Conservation (phyloP, 2,888 invertebrate species). For the Ceriagrion tenellum region DNA sequence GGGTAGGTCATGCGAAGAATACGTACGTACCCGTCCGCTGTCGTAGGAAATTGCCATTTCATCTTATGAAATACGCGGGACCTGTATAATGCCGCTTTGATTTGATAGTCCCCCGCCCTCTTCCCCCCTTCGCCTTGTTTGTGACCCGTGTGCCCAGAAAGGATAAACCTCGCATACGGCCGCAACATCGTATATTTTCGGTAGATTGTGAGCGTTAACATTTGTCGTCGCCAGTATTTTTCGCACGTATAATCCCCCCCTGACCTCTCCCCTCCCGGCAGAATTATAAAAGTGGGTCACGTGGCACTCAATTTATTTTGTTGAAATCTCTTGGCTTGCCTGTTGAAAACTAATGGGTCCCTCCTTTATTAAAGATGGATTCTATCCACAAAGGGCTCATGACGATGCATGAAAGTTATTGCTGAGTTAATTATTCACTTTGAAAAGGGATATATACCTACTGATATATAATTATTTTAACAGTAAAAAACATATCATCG, state of each 20-base stretch:
- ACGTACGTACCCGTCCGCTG: background rate
- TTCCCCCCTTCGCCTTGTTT: background rate
- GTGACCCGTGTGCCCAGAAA: background rate
- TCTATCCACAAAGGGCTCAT: background rate
- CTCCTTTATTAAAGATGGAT: background rate
- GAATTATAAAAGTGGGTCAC: background rate
- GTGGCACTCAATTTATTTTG: background rate
- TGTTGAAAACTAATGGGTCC: background rate
- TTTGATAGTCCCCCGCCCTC: background rate
- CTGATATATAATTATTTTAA: too few relatives aligned
- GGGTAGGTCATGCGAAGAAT: constrained; percentile 11
- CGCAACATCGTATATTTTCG: background rate
- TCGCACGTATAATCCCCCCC: background rate
- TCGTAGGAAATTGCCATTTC: constrained; percentile 23
- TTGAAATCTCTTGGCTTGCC: background rate
- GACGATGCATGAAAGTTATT: background rate
- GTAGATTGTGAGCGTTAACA: background rate
- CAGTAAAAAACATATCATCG: too few relatives aligned
- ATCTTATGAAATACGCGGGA: constrained; percentile 24
- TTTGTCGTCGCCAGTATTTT: background rate
- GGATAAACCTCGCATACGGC: background rate
- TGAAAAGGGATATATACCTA: background rate
- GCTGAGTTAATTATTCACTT: background rate
- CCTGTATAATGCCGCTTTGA: background rate
- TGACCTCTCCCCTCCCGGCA: background rate